A percentile compares a stretch with the other conserved stretches of the same genome.
These are phyloP conservation scores for Drosophila sp. DNA, from an alignment of 1,140 invertebrate species.

Conservation along the genomic window DNA sequence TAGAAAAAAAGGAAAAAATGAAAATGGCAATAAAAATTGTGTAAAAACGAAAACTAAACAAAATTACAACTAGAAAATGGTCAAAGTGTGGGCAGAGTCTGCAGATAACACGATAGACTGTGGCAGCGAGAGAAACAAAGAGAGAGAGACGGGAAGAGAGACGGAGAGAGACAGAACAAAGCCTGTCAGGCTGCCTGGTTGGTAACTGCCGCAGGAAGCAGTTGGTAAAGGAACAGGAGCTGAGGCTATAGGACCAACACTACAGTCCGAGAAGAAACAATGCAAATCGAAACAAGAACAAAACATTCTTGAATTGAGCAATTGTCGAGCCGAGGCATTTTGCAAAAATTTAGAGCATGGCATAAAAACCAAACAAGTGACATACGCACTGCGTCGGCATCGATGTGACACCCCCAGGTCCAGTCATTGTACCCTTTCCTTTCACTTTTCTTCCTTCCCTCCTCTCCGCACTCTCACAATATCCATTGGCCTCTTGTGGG, in stretches of 20 bases:
- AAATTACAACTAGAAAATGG: conserved; percentile 67
- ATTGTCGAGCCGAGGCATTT: conserved; percentile 66
- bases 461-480: not conserved
- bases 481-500: conserved; percentile 33
- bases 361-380: conserved; percentile 71
- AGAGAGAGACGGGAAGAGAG: not conserved
- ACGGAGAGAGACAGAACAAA: conserved; percentile 51
- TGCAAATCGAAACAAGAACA: conserved; percentile 24
- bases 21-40: conserved; percentile 64
- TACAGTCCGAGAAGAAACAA: conserved; percentile 20
- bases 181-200: conserved; percentile 58
- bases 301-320: conserved; percentile 74
- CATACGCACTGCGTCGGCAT: conserved; percentile 76
- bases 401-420: conserved; percentile 38
- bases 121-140: too few relatives aligned
- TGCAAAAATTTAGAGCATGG: conserved; percentile 65
- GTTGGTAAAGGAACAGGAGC: conserved; percentile 24
- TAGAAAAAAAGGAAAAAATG: conserved; percentile 34
- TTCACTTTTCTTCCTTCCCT: not conserved
- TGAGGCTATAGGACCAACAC: conserved; percentile 12
- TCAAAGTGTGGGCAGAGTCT: conserved; percentile 10
- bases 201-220: conserved; percentile 67
- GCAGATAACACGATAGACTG: conserved; percentile 64
- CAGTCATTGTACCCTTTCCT: not conserved
- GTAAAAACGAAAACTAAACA: conserved; percentile 77